Evolutionary conservation across 2,113 vertebrate genomes (phyloP), one percentile per base, ranked within the genome.

Genomic region (Sceloporus undulatus): DNA sequence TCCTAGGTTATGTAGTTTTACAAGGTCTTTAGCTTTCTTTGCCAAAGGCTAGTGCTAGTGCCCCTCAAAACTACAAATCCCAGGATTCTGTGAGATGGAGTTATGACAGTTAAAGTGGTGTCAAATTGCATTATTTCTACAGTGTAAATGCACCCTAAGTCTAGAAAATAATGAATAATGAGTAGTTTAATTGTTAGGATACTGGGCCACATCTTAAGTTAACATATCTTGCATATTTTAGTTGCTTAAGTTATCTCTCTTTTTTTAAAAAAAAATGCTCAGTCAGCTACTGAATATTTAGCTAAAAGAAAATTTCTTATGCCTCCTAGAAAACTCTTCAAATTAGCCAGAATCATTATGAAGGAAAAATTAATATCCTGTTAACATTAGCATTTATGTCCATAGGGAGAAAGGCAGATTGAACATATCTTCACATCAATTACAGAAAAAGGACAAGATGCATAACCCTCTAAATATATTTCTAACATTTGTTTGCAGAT

Each of bases 291-390:
- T 91, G 75, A 86, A 16, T n/a, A 38, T 68, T 92, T 93, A 34
- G 34, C 34, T 34, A 34, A 34, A 34, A 34, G 34, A 34, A 34
- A 34, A 34, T 34, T 34, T 34, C 48, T 48, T 94, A 96, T 94
- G 92, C 93, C 95, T 95, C 93, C 93, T 86, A 54, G 73, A 94
- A 94, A 93, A 93, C 89, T 92, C 27, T 89, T 90, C 14, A 65
- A 94, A 92, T 95, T 95, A 95, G 18, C 52, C 70, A 90, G 86
- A 83, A 85, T 91, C 87, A 92, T 94, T 93, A 84, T 87, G 84
- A 79, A 89, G 92, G 85, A 48, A 88, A 87, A 90, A 90, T 91
- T 91, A 95, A 89, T 94, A 71, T 70, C n/a, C 92, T 94, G 88
- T 91, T 89, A 92, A 93, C 56, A 88, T 94, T 94, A 94, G 2